Base-by-base conservation (phyloP, 2,888 invertebrate species). In the Seira musarum region DNA sequence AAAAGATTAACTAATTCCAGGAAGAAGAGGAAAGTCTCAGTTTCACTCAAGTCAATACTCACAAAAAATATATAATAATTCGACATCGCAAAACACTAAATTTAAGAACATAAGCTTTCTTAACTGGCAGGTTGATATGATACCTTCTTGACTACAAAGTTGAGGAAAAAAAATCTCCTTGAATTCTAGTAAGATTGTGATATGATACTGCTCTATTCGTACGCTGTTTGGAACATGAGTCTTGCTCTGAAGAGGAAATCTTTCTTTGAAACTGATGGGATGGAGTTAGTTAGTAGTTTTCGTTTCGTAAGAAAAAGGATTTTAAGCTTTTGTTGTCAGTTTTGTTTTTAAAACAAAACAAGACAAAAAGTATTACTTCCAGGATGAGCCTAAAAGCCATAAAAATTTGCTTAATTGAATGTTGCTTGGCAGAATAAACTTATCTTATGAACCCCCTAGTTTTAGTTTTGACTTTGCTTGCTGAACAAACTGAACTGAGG, bases 391-490 rank as follows among this genome's bases (percentile, higher is more conserved):
- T 46, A 53, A 65, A 61, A 60, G 60, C 60, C 64, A 70, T 77
- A 77, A 77, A 77, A 70, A 70, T 77, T 77, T 70, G 77, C 69
- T 69, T 76, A 76, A 76, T 61, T 70, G 57, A 74, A 69, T 76
- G 63, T 30, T 77, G 63, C 60, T 24, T 77, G 68, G 64, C 40
- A 76, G 35, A 77, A 19, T 70, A 65, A 65, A 77, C 65, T 46
- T n/a, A 70, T 65, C 63, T 30, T 57, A 17, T 46, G 65, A 49
- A 60, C 60, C 13, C 60, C 60, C 60, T n/a, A 60, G 60, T 60
- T 60, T 60, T 22, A 15, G 22, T 15, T 8, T 60, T 60, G 22
- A 8, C 60, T 60, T 57, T 57, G 3, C 57, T 5, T 57, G 13
- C 57, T 57, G 57, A 15, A 57, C 40, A n/a, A n/a, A n/a, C n/a